Base-by-base conservation (phyloP, 2,113 vertebrate genomes). In the Grantiella picta region DNA sequence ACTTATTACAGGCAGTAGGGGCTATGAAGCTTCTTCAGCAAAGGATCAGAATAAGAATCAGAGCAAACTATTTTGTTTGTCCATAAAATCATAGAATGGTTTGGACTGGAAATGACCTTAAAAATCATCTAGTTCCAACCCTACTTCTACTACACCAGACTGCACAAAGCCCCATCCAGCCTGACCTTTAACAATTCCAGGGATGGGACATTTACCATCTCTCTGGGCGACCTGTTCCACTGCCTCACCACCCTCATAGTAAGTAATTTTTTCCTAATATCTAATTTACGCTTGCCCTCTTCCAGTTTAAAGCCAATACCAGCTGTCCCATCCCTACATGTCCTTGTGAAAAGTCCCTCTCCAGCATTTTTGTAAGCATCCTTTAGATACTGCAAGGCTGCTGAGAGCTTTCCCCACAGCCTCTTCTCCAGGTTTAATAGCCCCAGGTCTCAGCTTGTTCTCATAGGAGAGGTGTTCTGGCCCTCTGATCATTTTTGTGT, bases 21-120 rank as follows among this genome's bases (percentile, higher is more conserved):
- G 29, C 40, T 44, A 63, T 2, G 3, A 40, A 81, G 38, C 17
- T 95, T 68, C 60, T 78, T 91, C 47, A 59, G 64, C 16, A 50
- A 10, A 88, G 8, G 36, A 56, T 1, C 0, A 0, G 22, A 21
- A 59, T 49, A 33, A 61, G 28, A 70, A 84, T 35, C 23, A 31
- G 38, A 83, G 54, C n/a, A 91, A 81, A 70, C 2, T 0, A 8
- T 24, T 77, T 38, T 57, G 25, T 80, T 76, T 18, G 29, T 40
- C 40, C 17, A 47, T 19, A 61, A 60, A 69, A 42, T 27, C 35
- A 42, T 19, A 53, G n/a, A 49, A 69, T 19, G 12, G 9, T 52
- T 52, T 82, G 38, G 61, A n/a, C 25, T 47, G 24, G 54, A 82
- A 75, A 20, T 3, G 9, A 60, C n/a, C 38, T 31, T 60, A 53